These are phyloP conservation scores for Syngnathus floridae DNA, from an alignment of 2,113 vertebrate species.

Conservation along the genomic window DNA sequence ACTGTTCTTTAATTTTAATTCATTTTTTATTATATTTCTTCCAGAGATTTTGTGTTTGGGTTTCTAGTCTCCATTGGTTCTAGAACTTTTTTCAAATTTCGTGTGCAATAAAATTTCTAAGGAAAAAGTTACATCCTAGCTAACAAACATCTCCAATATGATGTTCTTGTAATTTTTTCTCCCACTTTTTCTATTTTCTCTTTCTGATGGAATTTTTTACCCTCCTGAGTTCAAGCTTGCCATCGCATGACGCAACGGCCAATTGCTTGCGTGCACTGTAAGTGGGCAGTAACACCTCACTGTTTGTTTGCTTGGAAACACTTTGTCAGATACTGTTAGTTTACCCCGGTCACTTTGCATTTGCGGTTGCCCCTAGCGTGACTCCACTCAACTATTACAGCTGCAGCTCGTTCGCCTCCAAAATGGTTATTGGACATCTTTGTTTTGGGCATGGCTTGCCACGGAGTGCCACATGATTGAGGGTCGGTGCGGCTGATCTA, in stretches of 20 bases:
- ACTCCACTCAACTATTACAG: slow-evolving; percentile 45
- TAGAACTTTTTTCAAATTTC: not conserved
- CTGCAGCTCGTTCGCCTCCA: slow-evolving; percentile 47
- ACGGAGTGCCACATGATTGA: slow-evolving; percentile 68
- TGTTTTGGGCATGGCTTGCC: slow-evolving; percentile 73
- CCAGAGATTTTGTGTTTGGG: no score
- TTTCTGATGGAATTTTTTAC: not conserved
- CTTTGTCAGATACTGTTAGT: slow-evolving; percentile 67
- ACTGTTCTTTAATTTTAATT: no score
- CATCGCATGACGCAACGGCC: not conserved
- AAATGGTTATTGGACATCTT: slow-evolving; percentile 55
- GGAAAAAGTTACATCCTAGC: not conserved
- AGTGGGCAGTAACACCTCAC: slow-evolving; percentile 45
- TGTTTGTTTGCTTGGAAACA: slow-evolving; percentile 65
- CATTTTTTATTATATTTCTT: no score
- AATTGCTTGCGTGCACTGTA: slow-evolving; percentile 23
- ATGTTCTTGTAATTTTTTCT: no score
- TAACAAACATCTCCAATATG: not conserved
- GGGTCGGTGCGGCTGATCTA: slow-evolving; percentile 71
- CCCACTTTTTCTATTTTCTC: not conserved
- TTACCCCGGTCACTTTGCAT: slow-evolving; percentile 36
- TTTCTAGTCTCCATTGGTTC: no score
- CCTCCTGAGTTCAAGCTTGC: not conserved
- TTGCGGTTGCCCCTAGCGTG: slow-evolving; percentile 31
- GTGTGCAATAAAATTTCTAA: not conserved